Conservation (phyloP, 2,888 invertebrate genomes). For the Cynaeus angustus region DNA sequence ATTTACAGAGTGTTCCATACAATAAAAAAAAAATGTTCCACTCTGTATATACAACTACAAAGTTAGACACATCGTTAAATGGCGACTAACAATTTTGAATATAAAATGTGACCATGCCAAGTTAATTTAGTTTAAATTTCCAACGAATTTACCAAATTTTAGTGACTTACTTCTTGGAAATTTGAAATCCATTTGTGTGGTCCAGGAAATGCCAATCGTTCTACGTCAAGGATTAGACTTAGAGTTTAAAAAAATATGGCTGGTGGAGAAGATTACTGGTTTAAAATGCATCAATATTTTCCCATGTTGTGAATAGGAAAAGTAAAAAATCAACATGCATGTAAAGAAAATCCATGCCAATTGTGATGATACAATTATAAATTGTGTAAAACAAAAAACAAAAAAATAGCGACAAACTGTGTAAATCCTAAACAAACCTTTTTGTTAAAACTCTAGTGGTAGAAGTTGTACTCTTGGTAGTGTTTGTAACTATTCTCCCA, state of each 20-base stretch:
- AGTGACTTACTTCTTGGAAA: neutral
- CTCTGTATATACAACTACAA: too few relatives aligned
- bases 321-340: constrained; percentile 28
- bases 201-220: constrained; percentile 16
- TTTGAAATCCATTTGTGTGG: constrained; percentile 12
- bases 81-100: too few relatives aligned
- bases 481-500: constrained; percentile 63
- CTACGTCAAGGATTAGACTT: constrained; percentile 7
- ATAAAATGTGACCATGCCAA: constrained; percentile 1
- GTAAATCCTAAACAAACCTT: constrained; percentile 63
- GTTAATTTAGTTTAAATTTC: neutral
- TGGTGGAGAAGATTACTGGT: constrained; percentile 13
- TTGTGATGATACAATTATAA: constrained; percentile 7
- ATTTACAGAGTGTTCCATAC: too few relatives aligned
- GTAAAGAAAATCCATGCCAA: constrained; percentile 33
- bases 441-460: constrained; percentile 65
- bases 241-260: neutral
- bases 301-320: constrained; percentile 37
- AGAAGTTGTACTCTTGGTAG: constrained; percentile 61
- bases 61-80: too few relatives aligned
- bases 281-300: constrained; percentile 35
- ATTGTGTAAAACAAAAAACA: constrained; percentile 7
- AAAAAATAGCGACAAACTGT: constrained; percentile 12
- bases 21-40: too few relatives aligned
- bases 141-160: too few relatives aligned